phyloP scores from a whole-genome alignment of 2,113 vertebrate species.

The Zapus hudsonius region DNA sequence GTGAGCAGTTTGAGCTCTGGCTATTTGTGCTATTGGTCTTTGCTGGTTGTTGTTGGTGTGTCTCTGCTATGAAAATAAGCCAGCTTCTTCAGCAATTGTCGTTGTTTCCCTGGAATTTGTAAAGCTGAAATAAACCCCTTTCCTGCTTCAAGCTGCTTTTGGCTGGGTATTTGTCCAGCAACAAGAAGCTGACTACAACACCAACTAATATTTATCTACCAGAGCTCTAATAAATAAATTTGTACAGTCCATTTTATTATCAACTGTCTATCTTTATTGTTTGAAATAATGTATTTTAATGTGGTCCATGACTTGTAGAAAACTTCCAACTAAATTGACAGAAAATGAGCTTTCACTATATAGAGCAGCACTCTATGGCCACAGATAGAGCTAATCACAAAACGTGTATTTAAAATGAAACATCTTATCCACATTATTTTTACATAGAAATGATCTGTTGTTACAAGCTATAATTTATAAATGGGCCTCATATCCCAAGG shows the following conservation, averaged over 20 bases:
- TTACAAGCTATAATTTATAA: background rate
- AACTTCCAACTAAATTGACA: background rate
- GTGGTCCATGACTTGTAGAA: background rate
- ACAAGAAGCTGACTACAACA: no score
- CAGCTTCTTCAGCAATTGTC: no score
- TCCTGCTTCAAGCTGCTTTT: no score
- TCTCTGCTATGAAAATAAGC: no score
- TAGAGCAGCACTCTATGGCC: background rate
- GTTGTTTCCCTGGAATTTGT: no score
- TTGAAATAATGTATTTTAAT: background rate
- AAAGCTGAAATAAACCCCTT: no score
- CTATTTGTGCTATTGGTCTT: no score
- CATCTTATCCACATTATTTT: background rate
- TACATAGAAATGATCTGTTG: background rate
- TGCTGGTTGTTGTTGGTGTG: no score
- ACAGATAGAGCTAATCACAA: background rate
- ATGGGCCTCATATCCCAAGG: background rate
- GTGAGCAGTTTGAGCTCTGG: no score
- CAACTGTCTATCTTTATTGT: background rate
- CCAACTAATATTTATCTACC: background rate
- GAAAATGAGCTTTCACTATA: background rate
- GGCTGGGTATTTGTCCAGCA: no score
- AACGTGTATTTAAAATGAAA: background rate
- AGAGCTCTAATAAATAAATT: constrained; percentile 7
- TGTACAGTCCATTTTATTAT: background rate